phyloP scores from a whole-genome alignment of 2,888 invertebrate species.

The Metellina segmentata region DNA sequence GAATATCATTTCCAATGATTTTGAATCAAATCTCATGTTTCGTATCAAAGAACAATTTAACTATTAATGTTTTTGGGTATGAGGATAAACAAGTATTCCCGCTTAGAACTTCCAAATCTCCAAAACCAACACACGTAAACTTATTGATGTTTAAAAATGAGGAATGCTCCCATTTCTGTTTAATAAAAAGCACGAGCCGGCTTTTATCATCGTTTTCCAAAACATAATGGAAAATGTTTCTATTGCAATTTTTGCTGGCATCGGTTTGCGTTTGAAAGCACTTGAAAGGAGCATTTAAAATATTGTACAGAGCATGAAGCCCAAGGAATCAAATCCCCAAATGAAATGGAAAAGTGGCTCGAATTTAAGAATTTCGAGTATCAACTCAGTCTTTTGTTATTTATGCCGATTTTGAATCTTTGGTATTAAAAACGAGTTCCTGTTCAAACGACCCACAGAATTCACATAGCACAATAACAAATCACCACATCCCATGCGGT shows the following conservation, averaged over 20 bases:
- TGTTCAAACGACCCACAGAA: not conserved
- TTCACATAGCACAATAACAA: not conserved
- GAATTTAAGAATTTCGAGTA: slow-evolving; percentile 19
- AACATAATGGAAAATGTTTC: not conserved
- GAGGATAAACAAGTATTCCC: slow-evolving; percentile 39
- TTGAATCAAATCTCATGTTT: too few relatives aligned
- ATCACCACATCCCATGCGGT: not conserved
- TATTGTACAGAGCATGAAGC: slow-evolving; percentile 13
- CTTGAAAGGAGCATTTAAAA: not conserved
- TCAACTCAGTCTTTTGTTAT: not conserved
- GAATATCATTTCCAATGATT: slow-evolving; percentile 21
- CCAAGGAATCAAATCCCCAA: not conserved
- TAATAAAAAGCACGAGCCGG: slow-evolving; percentile 25
- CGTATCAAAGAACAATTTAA: slow-evolving; percentile 12
- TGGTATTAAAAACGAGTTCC: not conserved
- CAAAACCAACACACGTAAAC: not conserved
- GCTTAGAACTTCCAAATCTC: not conserved
- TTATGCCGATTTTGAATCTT: slow-evolving; percentile 19
- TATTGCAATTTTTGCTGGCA: slow-evolving; percentile 40
- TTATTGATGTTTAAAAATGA: too few relatives aligned
- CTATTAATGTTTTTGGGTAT: slow-evolving; percentile 29
- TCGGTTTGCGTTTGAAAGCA: not conserved
- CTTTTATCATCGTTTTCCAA: slow-evolving; percentile 1
- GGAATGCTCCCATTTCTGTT: slow-evolving; percentile 1
- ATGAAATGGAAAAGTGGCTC: not conserved